phyloP scores from a whole-genome alignment of 2,113 vertebrate species.

The Erinaceus europaeus region DNA sequence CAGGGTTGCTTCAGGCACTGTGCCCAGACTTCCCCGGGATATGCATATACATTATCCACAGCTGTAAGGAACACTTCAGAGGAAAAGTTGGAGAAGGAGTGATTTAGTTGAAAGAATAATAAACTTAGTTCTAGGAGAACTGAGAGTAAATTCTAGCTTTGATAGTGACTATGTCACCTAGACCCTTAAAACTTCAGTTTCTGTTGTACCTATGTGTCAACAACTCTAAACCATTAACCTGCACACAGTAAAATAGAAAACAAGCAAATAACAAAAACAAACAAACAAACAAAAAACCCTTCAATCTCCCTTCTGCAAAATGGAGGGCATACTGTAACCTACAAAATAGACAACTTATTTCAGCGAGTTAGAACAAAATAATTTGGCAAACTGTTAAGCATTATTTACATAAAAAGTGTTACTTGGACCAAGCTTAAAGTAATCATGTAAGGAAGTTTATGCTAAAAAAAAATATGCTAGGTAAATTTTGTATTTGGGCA shows the following conservation, averaged over 20 bases:
- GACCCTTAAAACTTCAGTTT: constrained; percentile 28
- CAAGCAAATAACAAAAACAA: too few relatives aligned
- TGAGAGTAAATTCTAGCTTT: constrained; percentile 45
- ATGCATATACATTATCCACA: constrained; percentile 30
- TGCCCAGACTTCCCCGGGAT: constrained; percentile 56
- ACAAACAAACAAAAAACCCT: too few relatives aligned
- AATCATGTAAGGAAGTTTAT: neutral
- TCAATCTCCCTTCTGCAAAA: constrained; percentile 15
- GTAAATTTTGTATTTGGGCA: neutral
- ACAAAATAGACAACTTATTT: too few relatives aligned
- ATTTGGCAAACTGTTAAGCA: neutral
- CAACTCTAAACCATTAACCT: too few relatives aligned
- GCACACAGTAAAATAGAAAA: too few relatives aligned
- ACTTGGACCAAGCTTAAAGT: neutral
- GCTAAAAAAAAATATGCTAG: neutral
- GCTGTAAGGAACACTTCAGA: constrained; percentile 71
- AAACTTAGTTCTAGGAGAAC: constrained; percentile 52
- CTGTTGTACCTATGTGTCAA: too few relatives aligned
- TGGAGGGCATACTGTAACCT: too few relatives aligned
- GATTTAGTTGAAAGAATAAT: constrained; percentile 62
- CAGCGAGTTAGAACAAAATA: too few relatives aligned
- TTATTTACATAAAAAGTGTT: neutral
- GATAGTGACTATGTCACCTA: constrained; percentile 20
- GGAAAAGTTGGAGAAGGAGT: constrained; percentile 55
- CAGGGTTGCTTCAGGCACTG: constrained; percentile 70